Base-by-base conservation (phyloP, 2,113 vertebrate species). In the Charina bottae region DNA sequence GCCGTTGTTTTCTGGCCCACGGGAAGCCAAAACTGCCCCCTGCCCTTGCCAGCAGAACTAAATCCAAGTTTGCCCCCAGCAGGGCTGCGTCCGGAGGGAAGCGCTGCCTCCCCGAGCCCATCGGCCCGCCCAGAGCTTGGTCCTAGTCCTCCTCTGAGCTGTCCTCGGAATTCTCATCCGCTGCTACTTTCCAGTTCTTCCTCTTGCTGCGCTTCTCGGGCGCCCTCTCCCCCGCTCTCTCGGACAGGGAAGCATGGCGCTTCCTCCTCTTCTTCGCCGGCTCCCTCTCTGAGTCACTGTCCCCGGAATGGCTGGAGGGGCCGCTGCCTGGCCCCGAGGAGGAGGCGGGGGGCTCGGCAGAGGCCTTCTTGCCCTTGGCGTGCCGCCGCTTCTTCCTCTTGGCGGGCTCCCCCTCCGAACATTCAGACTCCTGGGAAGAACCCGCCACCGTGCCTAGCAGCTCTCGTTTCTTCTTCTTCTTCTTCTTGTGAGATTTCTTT, bases 101-200 rank as follows among this genome's bases (percentile, higher is more conserved):
- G 92, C 21, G 0, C 24, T 28, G 88, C 49, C 90, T 85, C 91
- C 58, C 93, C 26, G 59, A 89, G 89, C 91, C 33, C 2, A 72
- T 6, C 49, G n/a, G n/a, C 17, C 58, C 17, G 19, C 5, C 58
- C 58, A 21, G 72, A 42, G 17, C 72, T 42, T 17, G 3, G 33
- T 54, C 10, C 93, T 92, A 98, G 96, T 98, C 98, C 90, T 98
- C 98, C 9, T 98, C 98, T 6, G 98, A 99, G 96, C 98, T 98
- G 37, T 98, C 98, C 10, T 98, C 98, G 0, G 98, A 99, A 59
- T 98, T 98, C 90, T 98, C 98, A 85, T 98, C 98, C 3, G 97
- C 98, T 0, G 97, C 98, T 83, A 98, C 98, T 94, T 98, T 99
- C 98, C 99, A 98, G 96, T 99, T 98, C 96, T 98, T 99, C 95